These are phyloP conservation scores for Mionectes macconnelli DNA, from an alignment of 2,113 vertebrate genomes.

Conservation along the genomic window DNA sequence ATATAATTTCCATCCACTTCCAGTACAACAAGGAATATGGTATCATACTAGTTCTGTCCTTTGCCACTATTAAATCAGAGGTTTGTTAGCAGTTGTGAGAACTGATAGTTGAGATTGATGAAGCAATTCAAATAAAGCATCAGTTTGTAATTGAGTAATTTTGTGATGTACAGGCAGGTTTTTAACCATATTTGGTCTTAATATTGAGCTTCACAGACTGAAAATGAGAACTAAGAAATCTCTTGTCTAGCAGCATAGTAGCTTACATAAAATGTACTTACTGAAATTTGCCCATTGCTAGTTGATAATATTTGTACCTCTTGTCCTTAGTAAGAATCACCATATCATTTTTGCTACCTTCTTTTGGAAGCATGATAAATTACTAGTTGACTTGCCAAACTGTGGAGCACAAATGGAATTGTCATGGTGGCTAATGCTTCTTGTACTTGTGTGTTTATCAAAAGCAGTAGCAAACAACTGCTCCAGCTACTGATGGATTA, in stretches of 20 bases:
- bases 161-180: background rate
- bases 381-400: background rate
- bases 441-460: background rate
- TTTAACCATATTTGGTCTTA: background rate
- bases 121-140: background rate
- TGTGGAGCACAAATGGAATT: background rate
- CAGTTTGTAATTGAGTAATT: background rate
- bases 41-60: background rate
- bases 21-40: background rate
- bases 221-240: background rate
- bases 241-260: background rate
- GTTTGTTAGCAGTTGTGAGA: background rate
- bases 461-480: background rate
- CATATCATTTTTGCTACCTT: background rate
- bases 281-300: background rate
- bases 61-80: background rate
- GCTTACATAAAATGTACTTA: background rate
- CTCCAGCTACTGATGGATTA: background rate
- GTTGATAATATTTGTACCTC: background rate
- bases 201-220: background rate
- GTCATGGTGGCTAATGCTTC: background rate
- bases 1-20: background rate
- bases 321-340: background rate
- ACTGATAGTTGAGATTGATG: background rate
- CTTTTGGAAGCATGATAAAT: background rate